Conservation (phyloP, 2,113 vertebrate genomes). For the Collichthys lucidus region DNA sequence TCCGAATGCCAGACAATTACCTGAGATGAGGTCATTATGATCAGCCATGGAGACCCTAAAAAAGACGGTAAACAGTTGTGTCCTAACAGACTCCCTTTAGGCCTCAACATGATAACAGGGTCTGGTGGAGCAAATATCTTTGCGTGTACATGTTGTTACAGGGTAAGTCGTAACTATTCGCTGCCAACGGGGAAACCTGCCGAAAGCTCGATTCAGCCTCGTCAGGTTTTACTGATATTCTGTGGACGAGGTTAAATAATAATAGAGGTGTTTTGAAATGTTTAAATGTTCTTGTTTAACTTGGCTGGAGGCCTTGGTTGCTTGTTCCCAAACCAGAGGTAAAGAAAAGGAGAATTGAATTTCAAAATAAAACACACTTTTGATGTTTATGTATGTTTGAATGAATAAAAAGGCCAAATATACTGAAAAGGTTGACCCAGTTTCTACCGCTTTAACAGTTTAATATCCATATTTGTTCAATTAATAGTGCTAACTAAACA, state of each 20-base stretch:
- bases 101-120: constrained; percentile 45
- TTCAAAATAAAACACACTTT: too few species aligned
- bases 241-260: constrained; percentile 14
- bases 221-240: neutral
- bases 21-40: constrained; percentile 46
- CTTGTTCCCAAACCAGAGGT: too few species aligned
- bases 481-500: neutral
- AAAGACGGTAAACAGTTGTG: constrained; percentile 20
- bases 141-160: constrained; percentile 48
- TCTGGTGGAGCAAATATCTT: constrained; percentile 42
- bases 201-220: constrained; percentile 21
- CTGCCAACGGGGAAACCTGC: constrained; percentile 23
- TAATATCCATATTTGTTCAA: neutral
- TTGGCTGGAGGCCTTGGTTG: neutral
- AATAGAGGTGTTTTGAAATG: neutral
- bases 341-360: too few species aligned
- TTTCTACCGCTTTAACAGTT: neutral
- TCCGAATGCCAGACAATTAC: constrained; percentile 66
- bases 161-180: constrained; percentile 14
- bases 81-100: constrained; percentile 22
- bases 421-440: too few species aligned
- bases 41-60: constrained; percentile 34
- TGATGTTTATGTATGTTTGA: too few species aligned
- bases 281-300: neutral
- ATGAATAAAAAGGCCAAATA: neutral